Percentiles rank a stretch among this genome's conserved stretches.
Evolutionary conservation across 2,797 vertebrate species (phyloP).

Genomic region (Mico argentatus): DNA sequence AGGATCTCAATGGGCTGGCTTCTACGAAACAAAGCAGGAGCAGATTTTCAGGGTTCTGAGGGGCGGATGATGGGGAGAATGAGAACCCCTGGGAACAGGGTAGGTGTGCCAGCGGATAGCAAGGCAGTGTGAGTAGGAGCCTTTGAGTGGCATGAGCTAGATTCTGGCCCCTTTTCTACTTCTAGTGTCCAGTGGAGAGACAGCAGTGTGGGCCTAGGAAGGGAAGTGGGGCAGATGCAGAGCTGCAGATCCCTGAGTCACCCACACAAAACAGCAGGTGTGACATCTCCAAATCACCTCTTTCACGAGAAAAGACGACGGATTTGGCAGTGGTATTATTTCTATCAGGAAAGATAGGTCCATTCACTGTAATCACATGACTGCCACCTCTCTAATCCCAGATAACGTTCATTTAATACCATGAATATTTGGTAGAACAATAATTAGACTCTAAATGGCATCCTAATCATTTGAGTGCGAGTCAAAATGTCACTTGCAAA

Average conservation of each 20-base stretch:
- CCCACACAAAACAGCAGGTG: background rate
- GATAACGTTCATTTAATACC: background rate
- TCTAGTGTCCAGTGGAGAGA: rapidly evolving
- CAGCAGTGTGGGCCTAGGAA: background rate
- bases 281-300: background rate
- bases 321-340: background rate
- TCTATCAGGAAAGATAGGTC: constrained; percentile 28
- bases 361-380: background rate
- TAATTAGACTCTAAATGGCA: constrained; percentile 14
- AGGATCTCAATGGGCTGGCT: background rate
- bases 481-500: constrained; percentile 7
- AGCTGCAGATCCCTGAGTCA: background rate
- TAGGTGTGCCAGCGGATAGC: rapidly evolving
- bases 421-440: background rate
- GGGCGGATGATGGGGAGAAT: background rate
- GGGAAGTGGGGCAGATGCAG: background rate
- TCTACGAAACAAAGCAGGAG: background rate
- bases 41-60: background rate
- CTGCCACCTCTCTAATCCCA: background rate
- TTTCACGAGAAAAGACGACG: background rate
- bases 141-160: background rate
- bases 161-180: background rate
- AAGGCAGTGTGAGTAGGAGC: background rate
- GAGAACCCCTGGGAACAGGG: background rate
- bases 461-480: background rate